These are phyloP conservation scores for Noctilio leporinus DNA, from an alignment of 2,113 vertebrate genomes.

Conservation along the genomic window DNA sequence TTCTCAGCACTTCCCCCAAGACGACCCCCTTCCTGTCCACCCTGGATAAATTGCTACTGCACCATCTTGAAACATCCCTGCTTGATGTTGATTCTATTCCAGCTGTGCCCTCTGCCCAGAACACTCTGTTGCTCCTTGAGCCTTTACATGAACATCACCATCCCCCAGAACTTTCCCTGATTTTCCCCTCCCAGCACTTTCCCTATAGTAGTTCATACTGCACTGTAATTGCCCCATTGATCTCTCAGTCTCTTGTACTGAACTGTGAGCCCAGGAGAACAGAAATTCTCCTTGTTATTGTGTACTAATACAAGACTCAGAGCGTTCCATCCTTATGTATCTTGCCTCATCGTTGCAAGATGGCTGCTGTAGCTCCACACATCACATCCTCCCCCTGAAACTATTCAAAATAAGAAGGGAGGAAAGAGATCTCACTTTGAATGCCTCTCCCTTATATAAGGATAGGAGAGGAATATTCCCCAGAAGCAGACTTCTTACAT, in stretches of 20 bases:
- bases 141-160: neutral
- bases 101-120: neutral
- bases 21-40: neutral
- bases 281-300: neutral
- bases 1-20: neutral
- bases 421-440: neutral
- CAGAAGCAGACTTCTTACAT: neutral
- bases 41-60: neutral
- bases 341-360: neutral
- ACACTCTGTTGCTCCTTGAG: neutral
- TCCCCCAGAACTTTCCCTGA: neutral
- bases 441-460: neutral
- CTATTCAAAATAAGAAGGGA: neutral
- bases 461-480: neutral
- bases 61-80: neutral
- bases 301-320: fast-evolving
- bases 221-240: too few relatives aligned
- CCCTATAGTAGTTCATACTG: neutral
- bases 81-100: neutral
- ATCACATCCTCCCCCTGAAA: neutral
- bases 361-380: neutral
- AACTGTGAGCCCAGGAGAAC: neutral
- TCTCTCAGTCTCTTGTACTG: neutral
- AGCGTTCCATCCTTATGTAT: neutral
- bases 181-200: neutral